phyloP scores from a whole-genome alignment of 2,797 vertebrate genomes.

The Oryzias dopingdopingensis region DNA sequence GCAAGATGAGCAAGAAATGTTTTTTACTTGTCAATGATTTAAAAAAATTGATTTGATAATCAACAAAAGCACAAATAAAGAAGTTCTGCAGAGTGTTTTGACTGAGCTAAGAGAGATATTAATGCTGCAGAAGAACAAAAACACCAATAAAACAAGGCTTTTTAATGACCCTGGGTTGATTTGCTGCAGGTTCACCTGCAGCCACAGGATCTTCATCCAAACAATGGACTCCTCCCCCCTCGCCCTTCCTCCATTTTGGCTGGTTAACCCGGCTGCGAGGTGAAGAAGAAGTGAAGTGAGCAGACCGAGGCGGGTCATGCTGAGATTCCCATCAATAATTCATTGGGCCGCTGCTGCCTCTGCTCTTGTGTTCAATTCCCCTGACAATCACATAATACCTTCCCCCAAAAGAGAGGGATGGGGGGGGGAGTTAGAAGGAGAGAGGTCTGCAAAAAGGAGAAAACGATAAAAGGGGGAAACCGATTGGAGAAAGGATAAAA shows the following conservation, averaged over 20 bases:
- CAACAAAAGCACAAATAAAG: no score
- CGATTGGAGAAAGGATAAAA: slow-evolving; percentile 23
- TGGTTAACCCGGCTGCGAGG: slow-evolving; percentile 77
- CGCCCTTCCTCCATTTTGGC: slow-evolving; percentile 63
- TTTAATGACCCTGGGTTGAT: not conserved
- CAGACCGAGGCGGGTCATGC: slow-evolving; percentile 69
- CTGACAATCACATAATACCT: slow-evolving; percentile 78
- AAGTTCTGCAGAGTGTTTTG: no score
- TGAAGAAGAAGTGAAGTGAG: slow-evolving; percentile 73
- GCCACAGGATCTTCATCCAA: slow-evolving; percentile 44
- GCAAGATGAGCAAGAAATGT: no score
- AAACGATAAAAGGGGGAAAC: slow-evolving; percentile 28
- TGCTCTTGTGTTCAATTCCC: slow-evolving; percentile 79
- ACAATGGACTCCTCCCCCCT: slow-evolving; percentile 53
- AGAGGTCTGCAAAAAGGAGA: slow-evolving; percentile 21
- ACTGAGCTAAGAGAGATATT: no score
- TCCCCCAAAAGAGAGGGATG: slow-evolving; percentile 48
- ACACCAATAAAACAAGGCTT: no score
- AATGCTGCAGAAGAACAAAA: no score
- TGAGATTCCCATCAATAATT: slow-evolving; percentile 86
- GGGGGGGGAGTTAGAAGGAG: slow-evolving; percentile 10
- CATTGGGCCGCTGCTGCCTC: slow-evolving; percentile 79
- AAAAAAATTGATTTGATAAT: no score
- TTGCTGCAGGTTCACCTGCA: slow-evolving; percentile 19
- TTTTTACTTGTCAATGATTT: no score